A percentile compares a stretch with the other conserved stretches of the same genome.
Conservation (phyloP, 2,888 invertebrate species). For the Drosophila robusta region DNA sequence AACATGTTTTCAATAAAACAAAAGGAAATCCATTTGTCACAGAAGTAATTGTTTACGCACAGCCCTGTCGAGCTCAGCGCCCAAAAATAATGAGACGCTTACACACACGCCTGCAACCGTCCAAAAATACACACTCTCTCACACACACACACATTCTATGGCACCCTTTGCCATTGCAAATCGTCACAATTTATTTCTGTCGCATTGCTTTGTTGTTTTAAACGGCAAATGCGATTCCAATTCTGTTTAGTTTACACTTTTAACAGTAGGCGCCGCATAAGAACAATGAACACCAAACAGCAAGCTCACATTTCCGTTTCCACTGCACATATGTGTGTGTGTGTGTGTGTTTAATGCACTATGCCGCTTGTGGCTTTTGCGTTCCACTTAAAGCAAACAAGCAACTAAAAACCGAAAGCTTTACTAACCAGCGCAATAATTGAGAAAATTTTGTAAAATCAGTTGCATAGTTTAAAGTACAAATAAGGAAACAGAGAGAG, state of each 20-base stretch:
- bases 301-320: conserved; percentile 33
- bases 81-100: conserved; percentile 55
- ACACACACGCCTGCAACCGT: conserved; percentile 8
- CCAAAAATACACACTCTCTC: conserved; percentile 8
- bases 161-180: not conserved
- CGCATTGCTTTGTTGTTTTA: conserved; percentile 56
- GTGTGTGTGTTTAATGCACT: conserved; percentile 6
- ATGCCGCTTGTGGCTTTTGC: conserved; percentile 27
- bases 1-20: conserved; percentile 72
- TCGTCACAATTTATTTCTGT: conserved; percentile 54
- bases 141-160: not conserved
- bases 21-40: conserved; percentile 78
- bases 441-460: conserved; percentile 36
- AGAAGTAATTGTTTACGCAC: conserved; percentile 61
- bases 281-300: conserved; percentile 45
- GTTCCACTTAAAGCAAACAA: conserved; percentile 28
- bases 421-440: conserved; percentile 43
- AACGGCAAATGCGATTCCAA: conserved; percentile 47
- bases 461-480: conserved; percentile 6
- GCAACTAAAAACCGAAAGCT: conserved; percentile 14
- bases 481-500: not conserved
- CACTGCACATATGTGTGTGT: conserved; percentile 17
- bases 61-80: conserved; percentile 27
- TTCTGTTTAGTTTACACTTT: conserved; percentile 41
- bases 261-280: conserved; percentile 15